Evolutionary conservation across 2,888 invertebrate species (phyloP).

Genomic region (Baccha elongata): DNA sequence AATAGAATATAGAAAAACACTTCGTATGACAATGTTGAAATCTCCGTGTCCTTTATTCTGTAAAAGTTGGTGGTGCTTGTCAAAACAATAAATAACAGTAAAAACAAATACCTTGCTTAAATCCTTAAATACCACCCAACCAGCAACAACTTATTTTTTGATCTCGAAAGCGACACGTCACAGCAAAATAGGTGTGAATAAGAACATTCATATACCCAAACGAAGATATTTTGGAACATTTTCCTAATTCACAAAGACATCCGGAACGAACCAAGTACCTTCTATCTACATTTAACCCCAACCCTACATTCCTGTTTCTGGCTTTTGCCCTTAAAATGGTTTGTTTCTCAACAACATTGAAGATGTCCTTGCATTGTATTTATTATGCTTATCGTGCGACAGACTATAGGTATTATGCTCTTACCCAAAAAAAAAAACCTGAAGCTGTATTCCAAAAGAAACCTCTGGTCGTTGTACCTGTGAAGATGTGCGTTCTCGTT

Average conservation of each 20-base stretch:
- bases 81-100: constrained; percentile 67
- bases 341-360: constrained; percentile 37
- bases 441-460: constrained; percentile 30
- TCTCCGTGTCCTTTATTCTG: constrained; percentile 17
- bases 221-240: constrained; percentile 58
- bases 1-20: not conserved
- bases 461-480: constrained; percentile 7
- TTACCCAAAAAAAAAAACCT: constrained; percentile 4
- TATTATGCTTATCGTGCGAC: constrained; percentile 69
- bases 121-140: constrained; percentile 52
- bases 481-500: constrained; percentile 26
- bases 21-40: constrained; percentile 38
- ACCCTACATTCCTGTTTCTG: not conserved
- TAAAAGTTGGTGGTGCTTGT: constrained; percentile 52
- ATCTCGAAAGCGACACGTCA: constrained; percentile 21
- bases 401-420: constrained; percentile 38
- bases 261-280: constrained; percentile 32
- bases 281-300: not conserved
- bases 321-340: not conserved
- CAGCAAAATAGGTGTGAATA: constrained; percentile 58
- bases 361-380: constrained; percentile 71
- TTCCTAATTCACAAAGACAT: constrained; percentile 69
- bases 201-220: constrained; percentile 28
- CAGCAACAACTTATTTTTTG: constrained; percentile 1
- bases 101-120: constrained; percentile 63